Conservation (phyloP, 2,113 vertebrate genomes). For the Desmodus rotundus region DNA sequence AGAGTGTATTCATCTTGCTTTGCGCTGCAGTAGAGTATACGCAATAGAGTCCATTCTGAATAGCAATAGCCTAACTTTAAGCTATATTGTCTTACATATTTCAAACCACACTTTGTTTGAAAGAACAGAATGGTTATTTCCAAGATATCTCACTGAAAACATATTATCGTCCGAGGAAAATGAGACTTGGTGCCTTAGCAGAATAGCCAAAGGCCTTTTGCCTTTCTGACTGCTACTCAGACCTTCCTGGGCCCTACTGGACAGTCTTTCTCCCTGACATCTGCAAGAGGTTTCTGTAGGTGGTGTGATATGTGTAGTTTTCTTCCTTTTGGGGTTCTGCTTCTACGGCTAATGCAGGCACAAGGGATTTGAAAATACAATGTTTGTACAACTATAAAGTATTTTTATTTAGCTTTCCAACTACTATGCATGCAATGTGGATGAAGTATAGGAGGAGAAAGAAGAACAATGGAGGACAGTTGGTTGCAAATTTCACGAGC, state of each 20-base stretch:
- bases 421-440: not conserved
- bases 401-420: slow-evolving; percentile 36
- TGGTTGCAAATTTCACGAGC: not conserved
- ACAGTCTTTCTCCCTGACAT: slow-evolving; percentile 31
- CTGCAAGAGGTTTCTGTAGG: not conserved
- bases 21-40: not conserved
- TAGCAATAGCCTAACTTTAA: not conserved
- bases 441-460: not conserved
- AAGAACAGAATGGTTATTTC: slow-evolving; percentile 48
- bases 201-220: slow-evolving; percentile 31
- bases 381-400: slow-evolving; percentile 6
- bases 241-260: not conserved
- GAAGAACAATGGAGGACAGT: not conserved
- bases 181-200: not conserved
- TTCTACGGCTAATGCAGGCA: slow-evolving; percentile 2
- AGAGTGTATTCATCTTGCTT: not conserved
- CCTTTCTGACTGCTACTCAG: slow-evolving; percentile 32
- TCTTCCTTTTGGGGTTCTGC: slow-evolving; percentile 16
- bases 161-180: slow-evolving; percentile 41
- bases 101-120: slow-evolving; percentile 9
- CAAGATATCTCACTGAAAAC: slow-evolving; percentile 23
- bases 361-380: slow-evolving; percentile 7
- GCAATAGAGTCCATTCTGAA: not conserved
- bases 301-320: not conserved
- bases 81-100: slow-evolving; percentile 16